Evolutionary conservation across 2,797 vertebrate genomes (phyloP), one percentile per base, ranked within the genome.

Genomic region (Acanthurus leucopareius): DNA sequence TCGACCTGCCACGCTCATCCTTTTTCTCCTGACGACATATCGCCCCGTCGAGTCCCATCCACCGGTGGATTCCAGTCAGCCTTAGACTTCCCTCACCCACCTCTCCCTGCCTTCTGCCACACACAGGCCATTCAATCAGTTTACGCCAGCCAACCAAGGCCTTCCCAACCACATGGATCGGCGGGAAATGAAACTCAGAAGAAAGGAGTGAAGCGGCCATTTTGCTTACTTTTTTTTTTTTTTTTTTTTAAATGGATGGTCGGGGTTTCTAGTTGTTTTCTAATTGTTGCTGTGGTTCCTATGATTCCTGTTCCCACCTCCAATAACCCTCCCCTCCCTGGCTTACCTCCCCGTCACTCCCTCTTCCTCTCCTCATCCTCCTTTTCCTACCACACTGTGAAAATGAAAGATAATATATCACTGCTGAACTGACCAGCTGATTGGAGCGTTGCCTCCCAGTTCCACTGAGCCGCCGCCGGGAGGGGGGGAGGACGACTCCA

Each of bases 351-450:
- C 71, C 63, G 40, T 71, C 62, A 73, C 64, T 9, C 48, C 72
- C 62, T 69, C 84, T 85, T 86, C 84, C 65, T 67, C 65, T 66
- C 73, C 77, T 75, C 71, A 74, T 70, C 91, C 90, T 69, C 83
- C 78, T 89, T 89, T 82, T 92, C 92, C 91, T 92, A 90, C 88
- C 94, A 93, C 95, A 96, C 95, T 96, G 95, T 95, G 94, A 96
- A 95, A 91, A 91, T 92, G 84, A 93, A 86, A 93, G 87, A 92
- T 92, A 88, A 90, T 87, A 86, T 88, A 92, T 93, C 91, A 93
- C 88, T 90, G 92, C 91, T 86, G 89, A 93, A 92, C 89, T 91
- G 88, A 90, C 86, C 85, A 91, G 87, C 90, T 77, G 60, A 84
- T 87, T 74, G 90, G 86, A 89, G 89, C 75, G 82, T 63, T 80